Evolutionary conservation across 2,888 invertebrate genomes (phyloP).

Genomic region (Congeria kusceri): DNA sequence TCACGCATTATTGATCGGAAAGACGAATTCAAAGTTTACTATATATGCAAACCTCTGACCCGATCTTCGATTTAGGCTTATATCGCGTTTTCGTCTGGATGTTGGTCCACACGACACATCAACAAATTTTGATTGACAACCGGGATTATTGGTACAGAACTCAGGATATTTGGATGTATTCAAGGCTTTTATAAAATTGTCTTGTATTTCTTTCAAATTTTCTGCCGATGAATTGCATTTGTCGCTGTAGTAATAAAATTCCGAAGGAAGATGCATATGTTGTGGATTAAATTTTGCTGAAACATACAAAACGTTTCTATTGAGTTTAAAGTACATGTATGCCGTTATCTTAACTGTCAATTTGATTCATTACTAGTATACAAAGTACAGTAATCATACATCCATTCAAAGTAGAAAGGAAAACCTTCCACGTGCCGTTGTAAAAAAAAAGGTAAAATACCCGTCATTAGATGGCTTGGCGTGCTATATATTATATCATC

Average conservation of each 20-base stretch:
- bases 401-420: too few relatives aligned
- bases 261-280: conserved; percentile 20
- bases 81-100: conserved; percentile 12
- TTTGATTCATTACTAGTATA: too few relatives aligned
- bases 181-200: conserved; percentile 35
- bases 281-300: conserved; percentile 1
- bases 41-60: conserved; percentile 10
- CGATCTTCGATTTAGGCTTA: background rate
- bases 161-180: conserved; percentile 9
- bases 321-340: too few relatives aligned
- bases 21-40: conserved; percentile 23
- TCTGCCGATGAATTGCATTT: conserved; percentile 23
- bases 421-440: too few relatives aligned
- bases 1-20: too few relatives aligned
- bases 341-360: too few relatives aligned
- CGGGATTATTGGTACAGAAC: conserved; percentile 12
- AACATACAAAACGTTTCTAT: too few relatives aligned
- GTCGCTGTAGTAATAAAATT: conserved; percentile 40
- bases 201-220: conserved; percentile 21
- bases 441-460: too few relatives aligned
- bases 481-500: too few relatives aligned
- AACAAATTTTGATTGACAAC: conserved; percentile 24
- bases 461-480: too few relatives aligned
- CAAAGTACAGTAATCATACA: too few relatives aligned
- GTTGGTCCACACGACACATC: conserved; percentile 33